Percentiles rank a stretch among this genome's conserved stretches.
Evolutionary conservation across 2,797 vertebrate genomes (phyloP).

Genomic region (Arctocebus calabarensis): DNA sequence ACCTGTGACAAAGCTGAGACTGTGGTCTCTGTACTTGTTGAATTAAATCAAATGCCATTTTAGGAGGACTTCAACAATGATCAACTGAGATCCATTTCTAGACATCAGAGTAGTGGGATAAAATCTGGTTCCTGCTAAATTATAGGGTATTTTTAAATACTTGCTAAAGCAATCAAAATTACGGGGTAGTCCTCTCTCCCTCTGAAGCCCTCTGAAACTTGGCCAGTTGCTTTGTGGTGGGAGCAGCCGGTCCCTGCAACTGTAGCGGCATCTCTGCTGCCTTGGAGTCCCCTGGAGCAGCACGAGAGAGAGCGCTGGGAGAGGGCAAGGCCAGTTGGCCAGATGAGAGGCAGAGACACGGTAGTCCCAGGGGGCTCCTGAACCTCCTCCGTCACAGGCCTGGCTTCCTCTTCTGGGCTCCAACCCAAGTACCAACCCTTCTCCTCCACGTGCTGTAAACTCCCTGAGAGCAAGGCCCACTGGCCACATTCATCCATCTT

Average conservation of each 20-base stretch:
- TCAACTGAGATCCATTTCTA: constrained; percentile 36
- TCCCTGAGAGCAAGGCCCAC: neutral
- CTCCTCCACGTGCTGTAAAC: neutral
- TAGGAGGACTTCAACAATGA: constrained; percentile 34
- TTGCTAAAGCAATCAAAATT: constrained; percentile 45
- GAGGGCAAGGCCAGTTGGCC: neutral
- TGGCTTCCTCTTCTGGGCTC: neutral
- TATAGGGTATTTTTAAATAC: constrained; percentile 33
- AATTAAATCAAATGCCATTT: constrained; percentile 45
- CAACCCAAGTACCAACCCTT: no score
- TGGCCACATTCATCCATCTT: neutral
- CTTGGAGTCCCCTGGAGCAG: neutral
- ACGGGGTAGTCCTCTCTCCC: constrained; percentile 4
- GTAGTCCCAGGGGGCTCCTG: accelerated
- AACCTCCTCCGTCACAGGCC: neutral
- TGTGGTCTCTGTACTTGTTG: neutral
- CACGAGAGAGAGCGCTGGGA: neutral
- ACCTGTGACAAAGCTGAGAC: neutral
- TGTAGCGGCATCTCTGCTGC: neutral
- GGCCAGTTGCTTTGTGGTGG: neutral
- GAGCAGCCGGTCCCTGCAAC: neutral
- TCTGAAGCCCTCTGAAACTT: neutral
- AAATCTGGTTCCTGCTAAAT: constrained; percentile 68
- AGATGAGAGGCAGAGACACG: neutral
- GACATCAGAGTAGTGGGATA: constrained; percentile 61